Evolutionary conservation across 2,888 invertebrate species (phyloP), one percentile per base, ranked within the genome.

Genomic region (Drosophila flavopinicola): DNA sequence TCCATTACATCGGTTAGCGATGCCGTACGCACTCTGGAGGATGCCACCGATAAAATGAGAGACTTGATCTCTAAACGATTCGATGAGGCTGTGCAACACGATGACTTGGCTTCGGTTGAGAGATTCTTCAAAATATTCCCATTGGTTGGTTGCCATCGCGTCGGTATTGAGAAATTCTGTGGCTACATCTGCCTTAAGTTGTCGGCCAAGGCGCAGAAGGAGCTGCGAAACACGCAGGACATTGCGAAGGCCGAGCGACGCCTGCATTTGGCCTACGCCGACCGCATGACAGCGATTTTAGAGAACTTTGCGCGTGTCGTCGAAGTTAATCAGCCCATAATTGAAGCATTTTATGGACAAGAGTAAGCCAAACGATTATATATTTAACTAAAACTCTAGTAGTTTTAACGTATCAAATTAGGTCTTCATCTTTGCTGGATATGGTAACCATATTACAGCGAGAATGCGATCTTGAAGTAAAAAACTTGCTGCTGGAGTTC

Each of bases 101-200:
- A 96, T 82, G 98, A 99, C 90, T 93, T 97, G 35, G 95, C 96
- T 0, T 96, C 96, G 0, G 96, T 99, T 13, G 98, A 99, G 90
- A 92, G 99, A 53, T 97, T 99, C 89, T 99, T 99, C 91, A 99
- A 99, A 91, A 95, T 99, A 86, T 99, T 99, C 91, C 99, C 99
- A 0, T 92, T 99, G 61, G 92, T 99, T 6, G 97, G 97, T 13
- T 95, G 97, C 91, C 96, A 98, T 65, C 94, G 95, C 33, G 96
- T 97, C 79, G 99, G 99, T 0, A 93, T 99, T 10, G 94, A 94
- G 59, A 94, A 97, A 80, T 97, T 98, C 88, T 96, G 97, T 25
- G 94, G 93, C 39, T 98, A 98, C 90, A 93, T 99, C 7, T 95
- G 97, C 70, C 93, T 94, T 7, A 97, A 94, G 92, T 89, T 95